A percentile compares a stretch with the other conserved stretches of the same genome.
phyloP scores from a whole-genome alignment of 2,888 invertebrate genomes.

The Drosophila ochracea region DNA sequence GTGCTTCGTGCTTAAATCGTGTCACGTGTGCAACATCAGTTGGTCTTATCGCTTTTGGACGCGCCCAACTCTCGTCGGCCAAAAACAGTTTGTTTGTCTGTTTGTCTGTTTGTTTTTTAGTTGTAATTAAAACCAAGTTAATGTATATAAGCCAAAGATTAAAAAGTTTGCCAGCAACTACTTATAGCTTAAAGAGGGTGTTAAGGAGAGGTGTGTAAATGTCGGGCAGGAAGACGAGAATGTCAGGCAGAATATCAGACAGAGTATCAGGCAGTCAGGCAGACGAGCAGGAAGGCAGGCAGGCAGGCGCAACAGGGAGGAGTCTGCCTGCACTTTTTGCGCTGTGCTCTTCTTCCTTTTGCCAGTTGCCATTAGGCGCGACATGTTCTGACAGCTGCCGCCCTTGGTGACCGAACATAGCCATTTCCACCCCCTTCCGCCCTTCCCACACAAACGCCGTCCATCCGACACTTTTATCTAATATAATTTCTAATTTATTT shows the following conservation, averaged over 20 bases:
- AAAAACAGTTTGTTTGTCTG: conserved; percentile 38
- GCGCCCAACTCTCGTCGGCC: conserved; percentile 53
- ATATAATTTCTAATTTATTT: conserved; percentile 67
- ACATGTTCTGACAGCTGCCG: conserved; percentile 47
- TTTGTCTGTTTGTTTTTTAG: conserved; percentile 34
- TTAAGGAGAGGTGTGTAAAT: not conserved
- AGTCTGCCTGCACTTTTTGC: conserved; percentile 46
- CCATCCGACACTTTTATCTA: conserved; percentile 35
- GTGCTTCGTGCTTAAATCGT: not conserved
- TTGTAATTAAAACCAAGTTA: conserved; percentile 83
- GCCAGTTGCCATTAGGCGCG: conserved; percentile 52
- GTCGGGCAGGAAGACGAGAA: not conserved
- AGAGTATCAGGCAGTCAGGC: not conserved
- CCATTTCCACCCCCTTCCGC: too few species aligned
- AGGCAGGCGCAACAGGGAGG: conserved; percentile 33
- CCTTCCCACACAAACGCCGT: not conserved
- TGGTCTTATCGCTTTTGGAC: conserved; percentile 51
- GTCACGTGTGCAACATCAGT: conserved; percentile 2
- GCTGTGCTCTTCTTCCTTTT: conserved; percentile 24
- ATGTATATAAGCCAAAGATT: conserved; percentile 81
- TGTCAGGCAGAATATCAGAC: not conserved
- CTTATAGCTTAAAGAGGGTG: conserved; percentile 28
- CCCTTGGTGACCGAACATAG: conserved; percentile 7
- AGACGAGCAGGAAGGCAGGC: not conserved
- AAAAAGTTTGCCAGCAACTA: conserved; percentile 54